phyloP scores from a whole-genome alignment of 2,888 invertebrate species.

The Ceriagrion tenellum region DNA sequence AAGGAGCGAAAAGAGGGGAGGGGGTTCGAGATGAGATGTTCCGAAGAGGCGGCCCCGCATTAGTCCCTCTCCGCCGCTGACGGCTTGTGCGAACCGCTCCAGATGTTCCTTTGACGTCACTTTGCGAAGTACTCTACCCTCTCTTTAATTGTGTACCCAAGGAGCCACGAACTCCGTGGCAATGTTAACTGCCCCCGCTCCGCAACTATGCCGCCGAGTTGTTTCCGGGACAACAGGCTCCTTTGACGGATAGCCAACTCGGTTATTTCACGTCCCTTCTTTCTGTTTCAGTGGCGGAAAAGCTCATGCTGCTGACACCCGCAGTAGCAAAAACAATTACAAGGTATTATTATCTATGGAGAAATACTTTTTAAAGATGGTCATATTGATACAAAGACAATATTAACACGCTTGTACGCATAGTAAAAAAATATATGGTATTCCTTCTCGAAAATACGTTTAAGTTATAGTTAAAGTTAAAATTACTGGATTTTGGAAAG shows the following conservation, averaged over 20 bases:
- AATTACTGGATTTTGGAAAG: too few relatives aligned
- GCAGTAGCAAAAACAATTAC: not conserved
- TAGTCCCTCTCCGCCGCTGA: not conserved
- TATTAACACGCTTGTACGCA: too few relatives aligned
- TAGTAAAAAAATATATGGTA: too few relatives aligned
- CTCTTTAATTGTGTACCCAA: constrained; percentile 34
- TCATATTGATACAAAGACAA: too few relatives aligned
- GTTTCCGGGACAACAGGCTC: not conserved
- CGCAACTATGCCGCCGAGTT: not conserved
- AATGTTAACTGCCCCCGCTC: not conserved
- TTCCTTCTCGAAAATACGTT: too few relatives aligned
- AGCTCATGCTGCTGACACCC: not conserved
- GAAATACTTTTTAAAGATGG: too few relatives aligned
- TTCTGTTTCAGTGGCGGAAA: not conserved
- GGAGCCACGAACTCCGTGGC: not conserved
- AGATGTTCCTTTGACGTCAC: constrained; percentile 19
- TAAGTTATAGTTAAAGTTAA: too few relatives aligned
- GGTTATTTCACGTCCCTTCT: not conserved
- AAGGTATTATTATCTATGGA: too few relatives aligned
- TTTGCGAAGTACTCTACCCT: not conserved
- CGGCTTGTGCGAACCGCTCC: constrained; percentile 16
- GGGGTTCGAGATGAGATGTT: not conserved
- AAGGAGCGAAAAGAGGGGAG: not conserved
- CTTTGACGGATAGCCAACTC: not conserved
- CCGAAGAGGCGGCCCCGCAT: not conserved